These are phyloP conservation scores for Trissolcus japonicus DNA, from an alignment of 2,888 invertebrate genomes.

Conservation along the genomic window DNA sequence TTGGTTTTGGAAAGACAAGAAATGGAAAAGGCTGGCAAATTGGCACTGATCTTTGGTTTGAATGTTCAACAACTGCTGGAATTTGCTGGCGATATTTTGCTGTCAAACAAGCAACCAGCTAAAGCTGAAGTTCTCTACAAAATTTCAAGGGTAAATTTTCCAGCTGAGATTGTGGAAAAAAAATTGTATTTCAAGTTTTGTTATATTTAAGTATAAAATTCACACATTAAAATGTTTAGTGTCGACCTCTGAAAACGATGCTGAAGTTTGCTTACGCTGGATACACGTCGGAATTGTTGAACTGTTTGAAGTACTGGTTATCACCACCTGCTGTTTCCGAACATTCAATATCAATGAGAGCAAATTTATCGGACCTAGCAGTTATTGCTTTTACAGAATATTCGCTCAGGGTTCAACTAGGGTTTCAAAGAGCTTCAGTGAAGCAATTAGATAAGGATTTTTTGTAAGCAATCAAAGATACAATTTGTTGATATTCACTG, in stretches of 20 bases:
- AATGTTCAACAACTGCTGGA: constrained; percentile 84
- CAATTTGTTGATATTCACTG: not conserved
- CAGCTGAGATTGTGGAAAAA: constrained; percentile 11
- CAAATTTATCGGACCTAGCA: constrained; percentile 82
- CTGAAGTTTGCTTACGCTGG: constrained; percentile 81
- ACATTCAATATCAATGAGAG: constrained; percentile 80
- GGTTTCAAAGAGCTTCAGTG: constrained; percentile 68
- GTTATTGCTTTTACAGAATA: constrained; percentile 82
- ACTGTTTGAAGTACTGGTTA: constrained; percentile 79
- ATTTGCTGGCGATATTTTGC: constrained; percentile 87
- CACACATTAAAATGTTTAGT: constrained; percentile 64
- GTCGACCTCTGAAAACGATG: constrained; percentile 79
- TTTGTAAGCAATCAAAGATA: constrained; percentile 73
- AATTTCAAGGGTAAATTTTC: constrained; percentile 82
- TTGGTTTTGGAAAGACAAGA: constrained; percentile 78
- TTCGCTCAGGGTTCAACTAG: constrained; percentile 71
- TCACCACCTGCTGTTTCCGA: constrained; percentile 78
- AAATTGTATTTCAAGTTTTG: not conserved
- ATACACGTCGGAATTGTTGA: constrained; percentile 80
- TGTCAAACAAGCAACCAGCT: constrained; percentile 84
- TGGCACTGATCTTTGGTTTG: constrained; percentile 80
- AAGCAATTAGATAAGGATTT: constrained; percentile 76
- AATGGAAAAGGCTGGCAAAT: constrained; percentile 78
- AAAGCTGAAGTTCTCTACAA: constrained; percentile 89
- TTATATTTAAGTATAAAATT: not conserved